Evolutionary conservation across 2,113 vertebrate genomes (phyloP), one percentile per base, ranked within the genome.

Genomic region (Naja naja): DNA sequence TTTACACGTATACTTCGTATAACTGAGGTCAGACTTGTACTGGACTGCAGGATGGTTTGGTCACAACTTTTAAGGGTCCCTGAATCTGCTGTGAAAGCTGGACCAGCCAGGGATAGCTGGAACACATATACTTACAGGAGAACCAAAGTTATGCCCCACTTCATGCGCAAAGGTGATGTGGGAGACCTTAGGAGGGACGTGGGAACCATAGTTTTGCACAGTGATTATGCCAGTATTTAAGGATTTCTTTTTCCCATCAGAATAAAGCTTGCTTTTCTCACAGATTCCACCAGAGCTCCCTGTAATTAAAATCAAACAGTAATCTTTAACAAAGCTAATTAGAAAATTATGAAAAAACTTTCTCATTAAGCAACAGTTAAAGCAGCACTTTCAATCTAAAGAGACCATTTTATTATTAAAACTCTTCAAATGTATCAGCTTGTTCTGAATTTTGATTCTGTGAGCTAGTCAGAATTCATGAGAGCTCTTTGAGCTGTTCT

Each of bases 91-190:
- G 10, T 22, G 39, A n/a, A 49, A 60, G 45, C 56, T 60, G 30
- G 47, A 25, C 47, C 0, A 18, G 60, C 0, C 20, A 81, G 60
- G 43, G 45, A 81, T 11, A 91, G 30, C 18, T 39, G 9, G 16
- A 93, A 39, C 0, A 92, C 18, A 2, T 90, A 94, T 95, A 98
- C 99, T 99, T 97, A 99, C 99, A 94, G 99, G 99, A 47, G 99
- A 99, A 90, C 99, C 99, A 96, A 99, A 99, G 97, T 99, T 99
- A 98, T 99, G 99, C 86, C 99, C 99, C 87, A 99, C 98, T 96
- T 99, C 99, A 94, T 99, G 99, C 93, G 99, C 99, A 94, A 99
- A 99, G 92, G 99, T 99, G 93, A 99, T 99, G 95, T 99, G 99
- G 93, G 99, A 99, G 90, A 99, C 99, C 94, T 99, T 99, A 64